Evolutionary conservation across 2,797 vertebrate genomes (phyloP), one percentile per base, ranked within the genome.

Genomic region (Darevskia mixta): DNA sequence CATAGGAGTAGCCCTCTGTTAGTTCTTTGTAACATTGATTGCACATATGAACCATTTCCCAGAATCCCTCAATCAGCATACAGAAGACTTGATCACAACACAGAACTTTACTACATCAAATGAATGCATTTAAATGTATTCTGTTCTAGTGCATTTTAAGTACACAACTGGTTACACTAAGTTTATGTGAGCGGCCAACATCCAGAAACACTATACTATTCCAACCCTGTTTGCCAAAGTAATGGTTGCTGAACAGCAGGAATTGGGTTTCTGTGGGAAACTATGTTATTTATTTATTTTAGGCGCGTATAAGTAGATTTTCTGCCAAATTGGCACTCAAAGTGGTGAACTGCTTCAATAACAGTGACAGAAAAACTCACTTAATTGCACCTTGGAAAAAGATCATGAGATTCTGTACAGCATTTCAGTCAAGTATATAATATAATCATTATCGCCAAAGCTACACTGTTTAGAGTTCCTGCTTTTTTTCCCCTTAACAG

Each of bases 251-350:
- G 9, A 55, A 25, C 17, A 66, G 1, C 32, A 27, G 41, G 43
- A 11, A 8, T 69, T 78, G 76, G 25, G 15, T 41, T 75, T 76
- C 35, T 75, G 32, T 64, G 15, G 23, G n/a, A 85, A 85, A 64
- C 17, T 64, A 58, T 41, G n/a, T n/a, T 76, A 64, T 85, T 76
- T 83, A 41, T 29, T 84, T 45, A 67, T 78, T 78, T 86, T 29
- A 10, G 20, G 2, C 2, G 55, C 71, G 25, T 55, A 69, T 86
- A 49, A 35, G 17, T 27, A 2, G 64, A 67, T 49, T 55, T 4
- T 8, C 64, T 69, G 73, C 75, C 73, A 69, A 35, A 69, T 7
- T 35, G 61, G 11, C 41, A 76, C 23, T 38, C 20, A 17, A 71
- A 66, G 3, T 15, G 41, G 41, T 20, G 23, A 20, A 71, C 29